Base-by-base conservation (phyloP, 2,888 invertebrate species). In the Eupelmus urozonus region DNA sequence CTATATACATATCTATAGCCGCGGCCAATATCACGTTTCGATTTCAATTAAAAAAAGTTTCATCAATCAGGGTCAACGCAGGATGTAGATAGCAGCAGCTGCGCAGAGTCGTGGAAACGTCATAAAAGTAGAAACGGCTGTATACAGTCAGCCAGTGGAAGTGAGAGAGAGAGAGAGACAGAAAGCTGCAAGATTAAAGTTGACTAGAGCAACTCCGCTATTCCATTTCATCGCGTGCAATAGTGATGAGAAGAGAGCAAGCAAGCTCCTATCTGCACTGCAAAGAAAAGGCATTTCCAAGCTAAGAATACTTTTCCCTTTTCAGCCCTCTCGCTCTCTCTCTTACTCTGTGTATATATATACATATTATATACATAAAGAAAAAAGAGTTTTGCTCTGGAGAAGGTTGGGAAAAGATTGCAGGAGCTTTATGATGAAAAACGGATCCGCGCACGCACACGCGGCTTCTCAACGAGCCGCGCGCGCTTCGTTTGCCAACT, bases 141-240 rank as follows among this genome's bases (percentile, higher is more conserved):
- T 45, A 13, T 70, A 23, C 27, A 65, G 2, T 69, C 20, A 18
- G 20, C 1, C 1, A 23, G 42, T 20, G 23, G 2, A 23, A 3
- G 42, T 40, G 42, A 42, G 62, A 25, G 45, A 23, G 63, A 45
- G 25, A 45, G 45, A 45, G 63, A 45, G 63, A 42, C 2, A 49
- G 49, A 18, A 69, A 72, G 20, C 78, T 55, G 80, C 76, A 80
- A 82, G 80, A 84, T 83, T 85, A 84, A 84, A 84, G 82, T 85
- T 83, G 81, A 78, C 80, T 75, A 74, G 78, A 77, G 73, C 80
- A 77, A 82, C 82, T 85, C 83, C 76, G 78, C 84, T 85, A 85
- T 86, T 85, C 85, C 86, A 85, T 85, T 85, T 85, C 83, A 82
- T 81, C 82, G 82, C 82, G 81, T 86, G 86, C 85, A 85, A 85